Evolutionary conservation across 2,113 vertebrate genomes (phyloP), one percentile per base, ranked within the genome.

Genomic region (Progne subis): DNA sequence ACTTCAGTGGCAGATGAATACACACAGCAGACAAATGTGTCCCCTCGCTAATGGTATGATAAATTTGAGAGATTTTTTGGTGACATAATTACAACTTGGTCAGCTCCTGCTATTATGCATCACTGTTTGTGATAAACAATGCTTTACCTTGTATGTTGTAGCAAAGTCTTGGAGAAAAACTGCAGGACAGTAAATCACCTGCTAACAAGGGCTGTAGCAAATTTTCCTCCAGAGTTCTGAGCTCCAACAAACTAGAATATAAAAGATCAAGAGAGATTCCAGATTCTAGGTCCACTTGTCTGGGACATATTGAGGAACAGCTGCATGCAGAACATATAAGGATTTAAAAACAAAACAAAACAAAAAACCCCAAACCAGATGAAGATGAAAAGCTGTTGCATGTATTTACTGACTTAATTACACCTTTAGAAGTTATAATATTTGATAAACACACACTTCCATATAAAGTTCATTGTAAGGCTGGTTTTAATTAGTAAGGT

Each of bases 1-100:
- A 95, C 92, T 93, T 90, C 44, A 46, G 76, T 95, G 92, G 68
- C 91, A 95, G 84, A 72, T 28, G 57, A 90, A 95, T 96, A 85
- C 79, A 76, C 74, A 80, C 18, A 82, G 50, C 53, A 91, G 94
- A 94, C 79, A 95, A 95, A 95, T 85, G 70, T 71, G 52, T 90
- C 64, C 74, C 56, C 65, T 90, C 78, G 82, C 64, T 93, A 95
- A 82, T 49, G 55, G 79, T 88, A 56, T 92, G 82, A 96, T 92
- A 94, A 94, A 96, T 95, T 86, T 92, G 61, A 56, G 47, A 82
- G 82, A 75, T 67, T 90, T 95, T 96, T 93, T 81, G 2, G 60
- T 95, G 89, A 77, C 76, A 96, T 88, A 95, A 95, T 94, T 97
- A 94, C 80, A 92, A 56, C 78, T 92, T 64, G 76, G 74, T 90